A percentile compares a stretch with the other conserved stretches of the same genome.
Conservation (phyloP, 2,113 vertebrate species). For the Stigmatopora nigra region DNA sequence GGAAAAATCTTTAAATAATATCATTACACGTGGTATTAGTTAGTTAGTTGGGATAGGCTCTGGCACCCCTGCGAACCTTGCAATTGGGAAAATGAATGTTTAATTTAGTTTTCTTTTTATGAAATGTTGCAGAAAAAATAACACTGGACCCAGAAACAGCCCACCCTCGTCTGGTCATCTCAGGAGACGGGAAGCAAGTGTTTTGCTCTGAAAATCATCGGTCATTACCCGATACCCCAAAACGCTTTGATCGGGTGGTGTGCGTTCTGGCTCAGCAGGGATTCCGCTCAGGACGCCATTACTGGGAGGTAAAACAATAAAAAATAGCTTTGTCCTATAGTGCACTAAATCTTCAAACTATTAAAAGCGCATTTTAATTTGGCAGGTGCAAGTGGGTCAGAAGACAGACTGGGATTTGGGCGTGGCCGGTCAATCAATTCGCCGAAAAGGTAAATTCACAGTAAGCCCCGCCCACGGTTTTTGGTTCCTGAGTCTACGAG, state of each 20-base stretch:
- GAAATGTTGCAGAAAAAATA: constrained; percentile 52
- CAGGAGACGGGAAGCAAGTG: constrained; percentile 59
- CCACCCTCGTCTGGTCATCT: constrained; percentile 67
- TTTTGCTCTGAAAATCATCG: constrained; percentile 55
- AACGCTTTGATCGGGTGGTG: constrained; percentile 69
- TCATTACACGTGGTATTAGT: too few species aligned
- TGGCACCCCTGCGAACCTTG: too few species aligned
- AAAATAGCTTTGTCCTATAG: not conserved
- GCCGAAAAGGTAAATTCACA: constrained; percentile 64
- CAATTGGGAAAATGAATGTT: not conserved
- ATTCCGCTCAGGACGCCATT: constrained; percentile 65
- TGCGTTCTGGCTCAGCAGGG: constrained; percentile 62
- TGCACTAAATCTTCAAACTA: too few species aligned
- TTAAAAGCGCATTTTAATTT: not conserved
- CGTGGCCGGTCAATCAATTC: constrained; percentile 53
- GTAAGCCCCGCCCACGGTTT: constrained; percentile 66
- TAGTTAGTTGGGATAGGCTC: too few species aligned
- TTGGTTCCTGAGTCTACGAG: constrained; percentile 70
- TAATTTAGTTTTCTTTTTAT: constrained; percentile 7
- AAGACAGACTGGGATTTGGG: constrained; percentile 74
- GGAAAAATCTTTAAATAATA: too few species aligned
- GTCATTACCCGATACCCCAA: constrained; percentile 27
- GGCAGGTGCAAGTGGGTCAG: constrained; percentile 61
- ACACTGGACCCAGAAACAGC: constrained; percentile 63
- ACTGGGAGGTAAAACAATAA: constrained; percentile 62